phyloP scores from a whole-genome alignment of 2,888 invertebrate species.

The Melieria crassipennis region DNA sequence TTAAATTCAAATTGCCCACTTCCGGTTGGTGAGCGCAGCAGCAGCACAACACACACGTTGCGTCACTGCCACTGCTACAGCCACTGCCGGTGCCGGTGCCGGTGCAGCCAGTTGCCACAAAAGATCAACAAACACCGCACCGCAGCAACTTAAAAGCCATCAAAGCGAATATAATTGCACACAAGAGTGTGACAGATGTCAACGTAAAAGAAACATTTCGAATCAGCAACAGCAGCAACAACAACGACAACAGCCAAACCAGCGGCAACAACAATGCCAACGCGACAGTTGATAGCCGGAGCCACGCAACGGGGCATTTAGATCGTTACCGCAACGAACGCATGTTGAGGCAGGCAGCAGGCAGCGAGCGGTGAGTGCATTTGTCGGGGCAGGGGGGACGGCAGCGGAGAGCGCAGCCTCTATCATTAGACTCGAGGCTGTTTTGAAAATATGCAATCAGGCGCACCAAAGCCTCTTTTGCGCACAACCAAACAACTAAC shows the following conservation, averaged over 20 bases:
- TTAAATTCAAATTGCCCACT: conserved; percentile 21
- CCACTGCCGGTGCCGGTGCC: conserved; percentile 11
- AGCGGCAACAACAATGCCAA: conserved; percentile 9
- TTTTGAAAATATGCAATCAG: conserved; percentile 40
- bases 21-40: neutral
- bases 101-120: conserved; percentile 22
- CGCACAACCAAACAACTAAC: conserved; percentile 9
- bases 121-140: conserved; percentile 22
- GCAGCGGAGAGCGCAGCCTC: conserved; percentile 6
- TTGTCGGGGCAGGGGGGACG: neutral
- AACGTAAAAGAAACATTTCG: conserved; percentile 49
- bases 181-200: conserved; percentile 52
- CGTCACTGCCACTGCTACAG: conserved; percentile 16
- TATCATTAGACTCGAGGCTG: conserved; percentile 39
- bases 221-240: conserved; percentile 24
- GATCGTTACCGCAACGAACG: conserved; percentile 31
- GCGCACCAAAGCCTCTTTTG: conserved; percentile 26
- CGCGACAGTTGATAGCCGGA: conserved; percentile 34
- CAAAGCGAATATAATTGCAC: conserved; percentile 49
- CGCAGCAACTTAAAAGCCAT: conserved; percentile 41
- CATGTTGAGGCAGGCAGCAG: conserved; percentile 20
- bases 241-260: conserved; percentile 11
- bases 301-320: conserved; percentile 36
- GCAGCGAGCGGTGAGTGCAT: conserved; percentile 26
- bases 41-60: conserved; percentile 33